Conservation (phyloP, 2,888 invertebrate species). For the Caenorhabditis virilis region DNA sequence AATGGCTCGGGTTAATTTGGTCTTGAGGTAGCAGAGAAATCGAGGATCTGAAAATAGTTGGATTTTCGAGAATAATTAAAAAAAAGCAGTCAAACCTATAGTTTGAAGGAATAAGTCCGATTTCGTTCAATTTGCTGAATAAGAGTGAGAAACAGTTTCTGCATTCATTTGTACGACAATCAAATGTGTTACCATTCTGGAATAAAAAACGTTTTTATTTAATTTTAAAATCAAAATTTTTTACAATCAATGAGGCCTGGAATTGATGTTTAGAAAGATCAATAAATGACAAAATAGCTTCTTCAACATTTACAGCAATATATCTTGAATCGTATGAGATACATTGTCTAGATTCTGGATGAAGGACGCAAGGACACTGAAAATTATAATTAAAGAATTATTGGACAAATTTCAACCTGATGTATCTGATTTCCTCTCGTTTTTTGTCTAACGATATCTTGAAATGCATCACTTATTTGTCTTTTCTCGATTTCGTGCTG, state of each 20-base stretch:
- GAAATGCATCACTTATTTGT: slow-evolving; percentile 8
- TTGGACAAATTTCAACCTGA: slow-evolving; percentile 36
- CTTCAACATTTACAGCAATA: slow-evolving; percentile 56
- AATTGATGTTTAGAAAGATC: slow-evolving; percentile 48
- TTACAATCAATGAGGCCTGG: background rate
- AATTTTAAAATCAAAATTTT: background rate
- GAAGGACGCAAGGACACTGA: slow-evolving; percentile 65
- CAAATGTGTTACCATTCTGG: slow-evolving; percentile 55
- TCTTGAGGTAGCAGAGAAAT: slow-evolving; percentile 15
- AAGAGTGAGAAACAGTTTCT: slow-evolving; percentile 59
- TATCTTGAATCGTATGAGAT: slow-evolving; percentile 64
- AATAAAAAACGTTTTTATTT: slow-evolving; percentile 11
- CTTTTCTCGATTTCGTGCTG: no score
- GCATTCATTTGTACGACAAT: slow-evolving; percentile 54
- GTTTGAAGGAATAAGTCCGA: slow-evolving; percentile 45
- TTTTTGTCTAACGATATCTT: slow-evolving; percentile 53
- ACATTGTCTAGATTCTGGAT: slow-evolving; percentile 58
- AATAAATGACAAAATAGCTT: slow-evolving; percentile 65
- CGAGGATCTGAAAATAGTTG: slow-evolving; percentile 14
- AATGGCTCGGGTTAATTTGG: slow-evolving; percentile 16
- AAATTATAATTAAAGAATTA: slow-evolving; percentile 9
- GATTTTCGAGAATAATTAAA: background rate
- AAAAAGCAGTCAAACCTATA: slow-evolving; percentile 16
- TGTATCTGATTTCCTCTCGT: slow-evolving; percentile 53
- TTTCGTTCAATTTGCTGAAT: slow-evolving; percentile 51